These are phyloP conservation scores for Andrena bucephala DNA, from an alignment of 2,888 invertebrate species.

Conservation along the genomic window DNA sequence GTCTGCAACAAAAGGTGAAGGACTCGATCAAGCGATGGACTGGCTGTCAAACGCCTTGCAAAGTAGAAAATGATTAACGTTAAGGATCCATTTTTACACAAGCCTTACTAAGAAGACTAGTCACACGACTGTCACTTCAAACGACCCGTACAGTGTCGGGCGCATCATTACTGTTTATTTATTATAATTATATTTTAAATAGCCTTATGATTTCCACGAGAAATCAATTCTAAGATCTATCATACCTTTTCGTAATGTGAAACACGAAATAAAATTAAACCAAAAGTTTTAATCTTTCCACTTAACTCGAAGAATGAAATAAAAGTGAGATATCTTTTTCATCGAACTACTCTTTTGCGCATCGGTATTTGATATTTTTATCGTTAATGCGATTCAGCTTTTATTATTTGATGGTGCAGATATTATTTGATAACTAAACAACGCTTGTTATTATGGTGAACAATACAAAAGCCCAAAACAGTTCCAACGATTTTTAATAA, in stretches of 20 bases:
- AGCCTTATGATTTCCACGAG: slow-evolving; percentile 62
- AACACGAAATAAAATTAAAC: slow-evolving; percentile 50
- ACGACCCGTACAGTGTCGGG: slow-evolving; percentile 43
- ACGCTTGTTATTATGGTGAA: slow-evolving; percentile 15
- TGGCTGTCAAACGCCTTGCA: slow-evolving; percentile 97
- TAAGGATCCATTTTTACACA: slow-evolving; percentile 65
- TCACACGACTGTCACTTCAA: slow-evolving; percentile 77
- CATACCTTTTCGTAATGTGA: slow-evolving; percentile 59
- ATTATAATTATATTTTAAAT: slow-evolving; percentile 71
- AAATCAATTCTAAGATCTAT: slow-evolving; percentile 49
- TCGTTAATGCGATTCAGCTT: slow-evolving; percentile 7
- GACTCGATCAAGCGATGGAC: slow-evolving; percentile 99
- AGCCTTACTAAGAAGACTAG: slow-evolving; percentile 78
- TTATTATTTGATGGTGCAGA: slow-evolving; percentile 30
- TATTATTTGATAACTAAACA: neutral
- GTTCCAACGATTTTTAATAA: slow-evolving; percentile 16
- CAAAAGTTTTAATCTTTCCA: slow-evolving; percentile 64
- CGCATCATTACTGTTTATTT: slow-evolving; percentile 69
- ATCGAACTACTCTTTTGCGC: slow-evolving; percentile 22
- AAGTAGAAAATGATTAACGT: slow-evolving; percentile 90
- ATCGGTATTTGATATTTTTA: slow-evolving; percentile 35
- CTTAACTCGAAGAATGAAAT: slow-evolving; percentile 44
- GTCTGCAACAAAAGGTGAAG: slow-evolving; percentile 98
- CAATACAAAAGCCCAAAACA: slow-evolving; percentile 26
- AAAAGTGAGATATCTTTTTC: slow-evolving; percentile 47